Evolutionary conservation across 2,888 invertebrate genomes (phyloP), one percentile per base, ranked within the genome.

Genomic region (Lysandra bellargus): DNA sequence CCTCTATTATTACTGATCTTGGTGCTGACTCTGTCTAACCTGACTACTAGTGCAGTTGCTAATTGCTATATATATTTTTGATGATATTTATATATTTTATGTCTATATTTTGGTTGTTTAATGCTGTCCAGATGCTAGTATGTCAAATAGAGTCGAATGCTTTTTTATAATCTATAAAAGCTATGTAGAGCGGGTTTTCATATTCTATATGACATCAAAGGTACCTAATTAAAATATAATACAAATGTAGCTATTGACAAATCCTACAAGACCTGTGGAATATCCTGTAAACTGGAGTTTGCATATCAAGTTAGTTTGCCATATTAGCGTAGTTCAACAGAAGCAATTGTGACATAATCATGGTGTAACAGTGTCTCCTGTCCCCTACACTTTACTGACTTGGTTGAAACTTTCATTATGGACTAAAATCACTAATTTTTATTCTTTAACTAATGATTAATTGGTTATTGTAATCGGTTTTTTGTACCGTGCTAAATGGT

Each of bases 301-400:
- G 91, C 92, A 93, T 92, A 92, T 92, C 92, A 92, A 85, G 88
- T 89, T 90, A 87, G 90, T 92, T 92, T 93, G 93, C 93, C 93
- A 93, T 93, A 93, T 91, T 93, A 93, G 93, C 85, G 87, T 91
- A 91, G 87, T 85, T 85, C 86, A 85, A 85, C 85, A 87, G 87
- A 90, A 92, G 91, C 92, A 90, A 92, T 92, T 85, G 85, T 87
- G 86, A 92, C 92, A 91, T 92, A 90, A 91, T 92, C 92, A 91
- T 92, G 88, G 86, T 92, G 92, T 92, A 79, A 40, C 80, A 76
- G 81, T 83, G 80, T 79, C 82, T 81, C 79, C 81, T 76, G 53
- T 37, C 57, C 44, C 76, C 17, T 75, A 53, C 33, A 74, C 74
- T 75, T 44, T 75, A 49, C 49, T 75, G 30, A 75, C 49, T 75